Percentiles rank a stretch among this genome's conserved stretches.
Conservation (phyloP, 2,797 vertebrate species). For the Ctenosaura bakeri region DNA sequence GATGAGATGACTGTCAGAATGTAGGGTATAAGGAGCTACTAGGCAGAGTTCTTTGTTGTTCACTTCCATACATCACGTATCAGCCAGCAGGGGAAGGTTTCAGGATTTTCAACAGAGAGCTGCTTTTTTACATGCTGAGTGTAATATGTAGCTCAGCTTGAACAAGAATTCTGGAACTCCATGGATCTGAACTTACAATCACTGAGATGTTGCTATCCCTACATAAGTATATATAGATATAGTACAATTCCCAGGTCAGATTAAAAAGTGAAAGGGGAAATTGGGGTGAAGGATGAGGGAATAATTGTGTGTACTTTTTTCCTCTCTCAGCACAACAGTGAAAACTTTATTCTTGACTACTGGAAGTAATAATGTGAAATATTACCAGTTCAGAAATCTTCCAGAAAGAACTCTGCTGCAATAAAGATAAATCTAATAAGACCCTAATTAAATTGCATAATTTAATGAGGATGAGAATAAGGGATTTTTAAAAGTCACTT, state of each 20-base stretch:
- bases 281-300: neutral
- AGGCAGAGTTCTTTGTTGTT: neutral
- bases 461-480: slow-evolving; percentile 36
- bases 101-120: neutral
- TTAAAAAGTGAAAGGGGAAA: neutral
- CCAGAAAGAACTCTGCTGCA: slow-evolving; percentile 12
- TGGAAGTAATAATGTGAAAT: slow-evolving; percentile 31
- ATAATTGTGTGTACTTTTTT: neutral
- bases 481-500: slow-evolving; percentile 27
- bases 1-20: neutral
- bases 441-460: slow-evolving; percentile 34
- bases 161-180: neutral
- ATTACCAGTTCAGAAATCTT: slow-evolving; percentile 7
- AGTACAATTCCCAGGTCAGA: neutral
- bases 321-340: neutral
- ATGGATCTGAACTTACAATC: neutral
- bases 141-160: neutral
- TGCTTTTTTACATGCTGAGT: neutral
- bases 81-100: neutral
- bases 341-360: slow-evolving; percentile 9
- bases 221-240: neutral
- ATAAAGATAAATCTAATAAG: slow-evolving; percentile 31
- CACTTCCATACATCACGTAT: neutral
- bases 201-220: neutral
- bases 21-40: neutral